Base-by-base conservation (phyloP, 1,140 invertebrate genomes). In the Gryllus bimaculatus region DNA sequence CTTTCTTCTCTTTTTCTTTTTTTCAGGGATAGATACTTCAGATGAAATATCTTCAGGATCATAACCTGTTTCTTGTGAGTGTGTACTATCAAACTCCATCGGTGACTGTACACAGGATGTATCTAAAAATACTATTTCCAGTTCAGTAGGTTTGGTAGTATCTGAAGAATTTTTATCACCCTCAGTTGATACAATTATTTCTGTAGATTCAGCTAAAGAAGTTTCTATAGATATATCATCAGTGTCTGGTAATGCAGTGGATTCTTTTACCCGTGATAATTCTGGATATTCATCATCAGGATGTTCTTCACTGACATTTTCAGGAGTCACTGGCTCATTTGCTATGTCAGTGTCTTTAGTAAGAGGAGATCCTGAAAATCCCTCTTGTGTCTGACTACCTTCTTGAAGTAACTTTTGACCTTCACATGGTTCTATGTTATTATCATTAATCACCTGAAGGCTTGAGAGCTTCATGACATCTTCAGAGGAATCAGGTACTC, bases 131-230 rank as follows among this genome's bases (percentile, higher is more conserved):
- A 77, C 54, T 78, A 78, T 78, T 49, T 80, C 79, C 47, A 81
- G 66, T 47, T 81, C 78, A 21, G 89, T 90, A 10, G 88, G 86
- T 83, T 89, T 88, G 6, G 88, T 88, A 76, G 86, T 85, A 79
- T 90, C 87, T 78, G 87, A 86, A 18, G 83, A 83, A 54, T 85
- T 78, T 73, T 83, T 83, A 48, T 85, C 79, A 73, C 85, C 79
- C 88, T 87, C 21, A 83, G 86, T 84, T 83, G 86, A 85, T 48
- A 90, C 81, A 80, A 87, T 85, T 81, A 92, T 88, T 77, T 91
- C 89, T 48, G 89, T 88, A 8, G 90, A 91, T 82, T 91, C 90
- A n/a, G 86, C 88, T 74, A 92, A 84, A 79, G 88, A 89, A 77
- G 89, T 88, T 47, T 85, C 84, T n/a, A 87, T 76, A 6, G 88